A percentile compares a stretch with the other conserved stretches of the same genome.
These are phyloP conservation scores for Regulus satrapa DNA, from an alignment of 2,113 vertebrate genomes.

Conservation along the genomic window DNA sequence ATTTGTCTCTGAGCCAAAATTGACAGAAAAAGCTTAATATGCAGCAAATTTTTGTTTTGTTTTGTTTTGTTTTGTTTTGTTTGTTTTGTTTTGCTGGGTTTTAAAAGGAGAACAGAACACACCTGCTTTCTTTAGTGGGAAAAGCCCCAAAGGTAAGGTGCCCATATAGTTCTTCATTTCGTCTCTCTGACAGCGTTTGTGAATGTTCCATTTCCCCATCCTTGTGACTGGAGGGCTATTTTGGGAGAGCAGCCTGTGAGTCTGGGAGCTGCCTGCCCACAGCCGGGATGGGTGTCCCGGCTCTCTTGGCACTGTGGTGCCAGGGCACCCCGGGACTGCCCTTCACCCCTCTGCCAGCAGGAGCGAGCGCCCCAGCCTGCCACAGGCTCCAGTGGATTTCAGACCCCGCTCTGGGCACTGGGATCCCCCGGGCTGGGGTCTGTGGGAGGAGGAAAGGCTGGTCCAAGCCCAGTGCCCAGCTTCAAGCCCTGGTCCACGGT, in stretches of 20 bases:
- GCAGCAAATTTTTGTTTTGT: not conserved
- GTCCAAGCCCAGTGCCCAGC: fast-evolving
- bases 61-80: not conserved
- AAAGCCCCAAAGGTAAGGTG: not conserved
- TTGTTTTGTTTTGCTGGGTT: not conserved
- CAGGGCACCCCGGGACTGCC: not conserved
- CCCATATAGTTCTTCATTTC: not conserved
- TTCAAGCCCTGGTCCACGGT: too few species aligned
- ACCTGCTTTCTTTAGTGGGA: not conserved
- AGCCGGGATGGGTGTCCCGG: too few species aligned
- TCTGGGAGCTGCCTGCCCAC: not conserved
- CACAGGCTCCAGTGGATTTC: too few species aligned
- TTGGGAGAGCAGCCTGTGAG: not conserved
- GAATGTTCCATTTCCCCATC: not conserved
- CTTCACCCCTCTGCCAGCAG: too few species aligned
- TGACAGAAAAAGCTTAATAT: not conserved
- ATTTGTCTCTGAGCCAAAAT: not conserved
- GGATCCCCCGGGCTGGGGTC: too few species aligned
- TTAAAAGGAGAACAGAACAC: not conserved
- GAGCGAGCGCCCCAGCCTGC: too few species aligned
- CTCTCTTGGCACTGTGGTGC: fast-evolving
- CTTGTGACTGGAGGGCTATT: not conserved
- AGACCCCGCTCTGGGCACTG: too few species aligned
- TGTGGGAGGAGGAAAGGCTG: not conserved
- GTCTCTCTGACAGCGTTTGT: not conserved